phyloP scores from a whole-genome alignment of 2,888 invertebrate genomes.

The Luffia ferchaultella region DNA sequence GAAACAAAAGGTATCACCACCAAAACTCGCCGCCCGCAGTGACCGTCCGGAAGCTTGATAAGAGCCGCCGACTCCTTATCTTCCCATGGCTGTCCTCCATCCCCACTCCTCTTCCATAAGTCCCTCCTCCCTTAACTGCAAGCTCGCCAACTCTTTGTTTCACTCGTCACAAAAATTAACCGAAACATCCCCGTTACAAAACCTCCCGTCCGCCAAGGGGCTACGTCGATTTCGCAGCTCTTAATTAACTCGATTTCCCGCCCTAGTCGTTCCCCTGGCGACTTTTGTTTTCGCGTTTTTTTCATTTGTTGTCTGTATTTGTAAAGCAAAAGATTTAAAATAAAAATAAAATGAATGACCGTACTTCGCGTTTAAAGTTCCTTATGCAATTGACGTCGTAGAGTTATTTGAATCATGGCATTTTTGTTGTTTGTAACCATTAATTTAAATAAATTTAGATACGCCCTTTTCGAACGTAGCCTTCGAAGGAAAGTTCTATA shows the following conservation, averaged over 20 bases:
- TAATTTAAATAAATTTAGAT: too few relatives aligned
- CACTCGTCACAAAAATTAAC: slow-evolving; percentile 67
- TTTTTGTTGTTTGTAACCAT: too few relatives aligned
- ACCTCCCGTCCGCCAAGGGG: slow-evolving; percentile 62
- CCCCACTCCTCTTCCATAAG: slow-evolving; percentile 27
- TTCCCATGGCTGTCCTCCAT: slow-evolving; percentile 25
- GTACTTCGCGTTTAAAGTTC: slow-evolving; percentile 55
- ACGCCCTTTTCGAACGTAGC: too few relatives aligned
- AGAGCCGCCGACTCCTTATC: slow-evolving; percentile 44
- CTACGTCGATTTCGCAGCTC: slow-evolving; percentile 66
- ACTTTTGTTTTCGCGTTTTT: slow-evolving; percentile 57
- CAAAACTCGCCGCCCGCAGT: slow-evolving; percentile 41
- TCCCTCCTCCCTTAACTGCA: too few relatives aligned
- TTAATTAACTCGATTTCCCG: slow-evolving; percentile 68
- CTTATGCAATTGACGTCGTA: too few relatives aligned
- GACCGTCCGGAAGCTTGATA: slow-evolving; percentile 53
- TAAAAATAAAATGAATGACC: slow-evolving; percentile 64
- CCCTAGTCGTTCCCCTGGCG: slow-evolving; percentile 59
- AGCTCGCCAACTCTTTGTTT: slow-evolving; percentile 62
- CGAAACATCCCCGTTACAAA: slow-evolving; percentile 63
- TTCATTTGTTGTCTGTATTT: slow-evolving; percentile 61
- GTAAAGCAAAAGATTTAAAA: slow-evolving; percentile 60
- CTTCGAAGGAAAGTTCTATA: too few relatives aligned
- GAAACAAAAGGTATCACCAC: slow-evolving; percentile 62
- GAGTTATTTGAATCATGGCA: too few relatives aligned